phyloP scores from a whole-genome alignment of 2,797 vertebrate genomes.

The Serranus cabrilla region DNA sequence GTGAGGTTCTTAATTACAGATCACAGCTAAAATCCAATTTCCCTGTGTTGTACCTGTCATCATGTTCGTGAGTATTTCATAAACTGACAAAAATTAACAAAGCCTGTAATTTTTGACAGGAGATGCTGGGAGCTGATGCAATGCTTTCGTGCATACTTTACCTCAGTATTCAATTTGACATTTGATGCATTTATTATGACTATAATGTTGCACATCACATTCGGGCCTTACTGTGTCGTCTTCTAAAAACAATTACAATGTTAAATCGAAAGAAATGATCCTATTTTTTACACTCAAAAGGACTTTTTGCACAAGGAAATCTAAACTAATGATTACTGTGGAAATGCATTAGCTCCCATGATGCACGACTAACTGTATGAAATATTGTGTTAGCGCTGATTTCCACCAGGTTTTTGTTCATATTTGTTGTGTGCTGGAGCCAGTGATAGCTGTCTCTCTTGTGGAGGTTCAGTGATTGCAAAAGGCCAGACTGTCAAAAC shows the following conservation, averaged over 20 bases:
- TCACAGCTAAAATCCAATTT: slow-evolving; percentile 43
- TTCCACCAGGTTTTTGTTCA: background rate
- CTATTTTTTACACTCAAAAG: too few species aligned
- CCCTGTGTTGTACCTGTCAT: slow-evolving; percentile 17
- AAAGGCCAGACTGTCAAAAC: slow-evolving; percentile 2
- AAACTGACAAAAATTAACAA: slow-evolving; percentile 33
- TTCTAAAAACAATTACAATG: background rate
- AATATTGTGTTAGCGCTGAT: background rate
- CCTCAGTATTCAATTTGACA: background rate
- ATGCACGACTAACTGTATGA: too few species aligned
- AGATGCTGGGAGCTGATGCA: slow-evolving; percentile 14
- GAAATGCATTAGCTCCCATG: too few species aligned
- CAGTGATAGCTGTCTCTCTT: background rate
- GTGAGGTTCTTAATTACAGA: slow-evolving; percentile 45
- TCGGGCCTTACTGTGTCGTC: background rate
- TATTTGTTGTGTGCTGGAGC: too few species aligned
- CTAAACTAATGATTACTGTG: too few species aligned
- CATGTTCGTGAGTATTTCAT: background rate
- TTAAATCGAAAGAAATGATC: too few species aligned
- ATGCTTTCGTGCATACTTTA: background rate
- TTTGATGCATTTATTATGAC: background rate
- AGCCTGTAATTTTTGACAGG: slow-evolving; percentile 23
- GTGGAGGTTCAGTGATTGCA: background rate
- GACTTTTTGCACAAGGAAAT: too few species aligned
- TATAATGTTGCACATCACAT: background rate